phyloP scores from a whole-genome alignment of 2,113 vertebrate species.

The Caretta caretta region DNA sequence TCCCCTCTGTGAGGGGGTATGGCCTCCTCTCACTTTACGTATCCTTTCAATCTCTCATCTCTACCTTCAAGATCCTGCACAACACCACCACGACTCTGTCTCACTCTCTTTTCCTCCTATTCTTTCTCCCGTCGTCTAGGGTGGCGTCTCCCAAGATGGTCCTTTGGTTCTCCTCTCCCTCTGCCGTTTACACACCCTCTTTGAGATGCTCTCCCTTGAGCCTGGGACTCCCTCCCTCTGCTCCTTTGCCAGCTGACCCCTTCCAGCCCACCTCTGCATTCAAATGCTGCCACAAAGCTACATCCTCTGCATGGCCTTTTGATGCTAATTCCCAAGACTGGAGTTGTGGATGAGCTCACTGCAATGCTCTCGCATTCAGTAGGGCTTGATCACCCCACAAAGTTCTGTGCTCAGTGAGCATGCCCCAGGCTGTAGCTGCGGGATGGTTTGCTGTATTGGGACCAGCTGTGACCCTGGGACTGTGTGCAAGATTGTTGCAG shows the following conservation, averaged over 20 bases:
- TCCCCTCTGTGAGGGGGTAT: background rate
- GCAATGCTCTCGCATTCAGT: background rate
- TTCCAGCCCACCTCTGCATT: background rate
- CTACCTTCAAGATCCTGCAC: background rate
- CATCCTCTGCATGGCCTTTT: background rate
- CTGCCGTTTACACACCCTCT: background rate
- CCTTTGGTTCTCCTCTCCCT: background rate
- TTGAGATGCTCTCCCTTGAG: background rate
- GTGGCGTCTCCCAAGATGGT: background rate
- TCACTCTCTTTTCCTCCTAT: background rate
- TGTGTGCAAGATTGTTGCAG: background rate
- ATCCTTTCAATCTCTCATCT: background rate
- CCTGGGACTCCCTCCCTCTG: background rate
- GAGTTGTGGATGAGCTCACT: background rate
- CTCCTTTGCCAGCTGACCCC: background rate
- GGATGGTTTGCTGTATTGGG: background rate
- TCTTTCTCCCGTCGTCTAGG: background rate
- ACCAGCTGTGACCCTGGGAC: background rate
- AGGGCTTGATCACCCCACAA: background rate
- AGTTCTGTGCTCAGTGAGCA: background rate
- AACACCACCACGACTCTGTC: background rate
- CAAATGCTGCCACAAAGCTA: background rate
- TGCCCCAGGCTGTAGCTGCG: background rate
- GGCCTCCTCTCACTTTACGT: background rate
- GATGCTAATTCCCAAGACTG: background rate